These are phyloP conservation scores for Halcyon malimbica DNA, from an alignment of 2,113 vertebrate genomes.

Conservation along the genomic window DNA sequence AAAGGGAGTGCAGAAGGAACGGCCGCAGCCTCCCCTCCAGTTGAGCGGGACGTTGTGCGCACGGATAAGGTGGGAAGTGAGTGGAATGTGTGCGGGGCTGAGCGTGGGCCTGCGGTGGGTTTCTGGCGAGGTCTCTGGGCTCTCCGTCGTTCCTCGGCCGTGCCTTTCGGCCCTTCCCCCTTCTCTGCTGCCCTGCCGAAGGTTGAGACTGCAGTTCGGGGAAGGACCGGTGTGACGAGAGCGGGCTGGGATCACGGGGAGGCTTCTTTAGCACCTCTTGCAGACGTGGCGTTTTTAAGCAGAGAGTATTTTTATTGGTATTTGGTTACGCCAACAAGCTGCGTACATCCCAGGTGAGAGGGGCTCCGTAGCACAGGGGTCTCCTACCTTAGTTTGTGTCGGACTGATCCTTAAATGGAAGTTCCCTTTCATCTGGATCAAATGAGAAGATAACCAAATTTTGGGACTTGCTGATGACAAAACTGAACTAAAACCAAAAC, in stretches of 20 bases:
- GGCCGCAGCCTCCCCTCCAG: background rate
- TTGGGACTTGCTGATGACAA: background rate
- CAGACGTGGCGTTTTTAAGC: background rate
- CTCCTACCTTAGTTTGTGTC: background rate
- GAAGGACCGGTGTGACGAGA: background rate
- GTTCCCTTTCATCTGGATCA: background rate
- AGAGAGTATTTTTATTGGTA: background rate
- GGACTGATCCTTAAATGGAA: background rate
- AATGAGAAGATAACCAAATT: background rate
- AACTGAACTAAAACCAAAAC: background rate
- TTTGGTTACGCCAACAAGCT: background rate
- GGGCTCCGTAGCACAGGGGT: background rate
- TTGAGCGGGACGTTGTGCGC: constrained; percentile 8
- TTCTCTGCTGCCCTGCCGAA: too few species aligned
- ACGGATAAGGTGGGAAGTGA: background rate
- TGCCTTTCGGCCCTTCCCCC: background rate
- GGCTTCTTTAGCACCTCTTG: background rate
- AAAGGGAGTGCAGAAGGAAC: constrained; percentile 23
- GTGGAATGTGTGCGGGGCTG: background rate
- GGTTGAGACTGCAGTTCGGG: background rate
- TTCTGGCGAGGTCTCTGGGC: background rate
- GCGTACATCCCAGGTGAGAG: background rate
- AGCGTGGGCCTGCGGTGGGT: too few species aligned
- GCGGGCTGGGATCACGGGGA: background rate
- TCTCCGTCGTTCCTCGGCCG: background rate